Base-by-base conservation (phyloP, 1,140 invertebrate genomes). In the Eupristina koningsbergeri region DNA sequence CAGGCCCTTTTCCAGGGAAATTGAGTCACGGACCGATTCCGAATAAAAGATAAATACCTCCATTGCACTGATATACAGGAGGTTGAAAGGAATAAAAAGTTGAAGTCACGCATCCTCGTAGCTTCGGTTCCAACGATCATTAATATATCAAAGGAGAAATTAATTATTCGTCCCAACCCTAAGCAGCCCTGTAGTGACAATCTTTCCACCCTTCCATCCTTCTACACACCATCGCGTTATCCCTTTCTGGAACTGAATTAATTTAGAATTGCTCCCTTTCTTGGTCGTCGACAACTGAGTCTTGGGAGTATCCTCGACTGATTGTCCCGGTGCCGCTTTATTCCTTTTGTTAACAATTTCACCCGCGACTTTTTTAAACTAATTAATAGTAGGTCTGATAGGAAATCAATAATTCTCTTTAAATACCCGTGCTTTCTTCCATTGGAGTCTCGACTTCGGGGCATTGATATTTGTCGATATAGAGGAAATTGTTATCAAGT, bases 91-190 rank as follows among this genome's bases (percentile, higher is more conserved):
- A 39, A 1, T 6, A 45, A 73, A 73, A 15, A 11, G 26, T 29
- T 2, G 15, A 8, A 39, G 34, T 36, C 67, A 17, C 19, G 36
- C 31, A 5, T 69, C 34, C 17, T 9, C 9, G 36, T 0, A 71
- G 36, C 67, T 3, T 8, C 13, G 22, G 19, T 7, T 58, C 84
- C 64, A 85, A 81, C 84, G 84, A 84, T 86, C 86, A 87, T 89
- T 88, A 89, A 89, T 89, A 86, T 87, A 87, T 87, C 86, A 86
- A 87, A 88, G 81, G 53, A 61, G 69, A 83, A 88, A 89, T 90
- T 89, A 90, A 90, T 90, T 88, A 89, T 88, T 84, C 86, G 88
- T 87, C 88, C 86, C 31, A 13, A 36, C 19, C 22, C 29, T 0
- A 8, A 17, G 3, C 15, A 50, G 73, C 19, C 22, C n/a, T 41